Conservation (phyloP, 2,113 vertebrate genomes). For the Seriola aureovittata region DNA sequence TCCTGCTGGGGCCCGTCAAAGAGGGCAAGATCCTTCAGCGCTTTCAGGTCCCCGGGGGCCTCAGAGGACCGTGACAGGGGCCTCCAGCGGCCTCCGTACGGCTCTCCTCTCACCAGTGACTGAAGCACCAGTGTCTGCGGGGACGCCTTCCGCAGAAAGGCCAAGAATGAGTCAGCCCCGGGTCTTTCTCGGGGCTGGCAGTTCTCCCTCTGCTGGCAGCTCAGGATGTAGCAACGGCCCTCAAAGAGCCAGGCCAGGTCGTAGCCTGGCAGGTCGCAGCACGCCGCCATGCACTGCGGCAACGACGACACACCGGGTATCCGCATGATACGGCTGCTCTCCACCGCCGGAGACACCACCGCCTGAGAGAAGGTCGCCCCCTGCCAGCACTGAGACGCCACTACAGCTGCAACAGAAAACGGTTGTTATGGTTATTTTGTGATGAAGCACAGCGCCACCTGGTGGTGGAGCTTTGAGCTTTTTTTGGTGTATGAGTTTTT, state of each 20-base stretch:
- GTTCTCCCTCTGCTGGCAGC: slow-evolving; percentile 85
- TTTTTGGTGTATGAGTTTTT: too few relatives aligned
- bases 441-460: too few relatives aligned
- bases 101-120: slow-evolving; percentile 82
- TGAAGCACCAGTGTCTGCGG: slow-evolving; percentile 81
- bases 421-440: too few relatives aligned
- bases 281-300: slow-evolving; percentile 85
- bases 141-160: slow-evolving; percentile 85
- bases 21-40: slow-evolving; percentile 85
- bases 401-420: slow-evolving; percentile 77
- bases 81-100: slow-evolving; percentile 76
- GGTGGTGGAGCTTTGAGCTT: too few relatives aligned
- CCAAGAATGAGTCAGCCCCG: slow-evolving; percentile 85
- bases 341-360: slow-evolving; percentile 87
- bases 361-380: slow-evolving; percentile 85
- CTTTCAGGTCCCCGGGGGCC: slow-evolving; percentile 78
- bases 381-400: slow-evolving; percentile 88
- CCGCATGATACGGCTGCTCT: slow-evolving; percentile 85
- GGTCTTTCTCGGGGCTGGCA: slow-evolving; percentile 87
- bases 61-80: slow-evolving; percentile 70
- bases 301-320: slow-evolving; percentile 85
- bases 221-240: slow-evolving; percentile 90
- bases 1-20: slow-evolving; percentile 75
- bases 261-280: slow-evolving; percentile 88
- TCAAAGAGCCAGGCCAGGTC: slow-evolving; percentile 93